Percentiles rank a stretch among this genome's conserved stretches.
Conservation (phyloP, 2,888 invertebrate species). For the Ariolimax columbianus region DNA sequence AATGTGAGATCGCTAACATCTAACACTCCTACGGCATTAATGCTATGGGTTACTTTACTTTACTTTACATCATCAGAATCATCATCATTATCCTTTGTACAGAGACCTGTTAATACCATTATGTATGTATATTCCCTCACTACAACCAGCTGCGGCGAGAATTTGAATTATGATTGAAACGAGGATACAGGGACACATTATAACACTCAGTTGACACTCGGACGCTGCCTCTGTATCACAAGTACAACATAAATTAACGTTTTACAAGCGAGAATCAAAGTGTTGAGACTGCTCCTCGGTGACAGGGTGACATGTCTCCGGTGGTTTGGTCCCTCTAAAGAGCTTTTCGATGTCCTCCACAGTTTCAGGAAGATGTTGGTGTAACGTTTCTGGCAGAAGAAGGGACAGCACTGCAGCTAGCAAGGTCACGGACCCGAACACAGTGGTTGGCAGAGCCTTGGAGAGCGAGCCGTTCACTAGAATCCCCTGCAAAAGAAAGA, state of each 20-base stretch:
- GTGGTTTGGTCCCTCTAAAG: neutral
- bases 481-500: conserved; percentile 36
- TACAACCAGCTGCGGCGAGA: too few relatives aligned
- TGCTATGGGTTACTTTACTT: too few relatives aligned
- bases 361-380: conserved; percentile 70
- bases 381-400: conserved; percentile 69
- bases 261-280: neutral
- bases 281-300: neutral
- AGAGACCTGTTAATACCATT: too few relatives aligned
- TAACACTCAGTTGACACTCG: too few relatives aligned
- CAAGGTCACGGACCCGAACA: conserved; percentile 64
- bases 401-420: conserved; percentile 64
- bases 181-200: too few relatives aligned
- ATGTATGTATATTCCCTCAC: too few relatives aligned
- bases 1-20: too few relatives aligned
- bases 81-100: too few relatives aligned
- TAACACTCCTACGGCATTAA: too few relatives aligned
- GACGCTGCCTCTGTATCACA: too few relatives aligned
- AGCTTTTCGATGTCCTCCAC: conserved; percentile 60
- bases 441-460: conserved; percentile 61
- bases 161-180: too few relatives aligned
- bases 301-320: neutral
- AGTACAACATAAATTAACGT: neutral
- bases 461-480: conserved; percentile 59
- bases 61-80: too few relatives aligned